Conservation (phyloP, 2,113 vertebrate species). For the Amblyornis subalaris region DNA sequence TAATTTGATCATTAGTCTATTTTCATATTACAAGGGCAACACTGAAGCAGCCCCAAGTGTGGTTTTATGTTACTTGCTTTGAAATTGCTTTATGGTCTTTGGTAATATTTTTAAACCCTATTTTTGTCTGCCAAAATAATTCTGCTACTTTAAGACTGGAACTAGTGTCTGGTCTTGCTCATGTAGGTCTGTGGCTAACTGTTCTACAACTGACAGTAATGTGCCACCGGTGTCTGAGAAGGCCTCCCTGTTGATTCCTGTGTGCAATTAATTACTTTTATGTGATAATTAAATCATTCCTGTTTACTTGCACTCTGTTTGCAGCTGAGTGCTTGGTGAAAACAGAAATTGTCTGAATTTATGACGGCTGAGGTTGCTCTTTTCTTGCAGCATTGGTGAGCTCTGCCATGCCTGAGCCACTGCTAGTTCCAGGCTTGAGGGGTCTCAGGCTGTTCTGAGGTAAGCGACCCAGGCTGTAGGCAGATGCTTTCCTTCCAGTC, state of each 20-base stretch:
- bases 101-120: background rate
- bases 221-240: constrained; percentile 5
- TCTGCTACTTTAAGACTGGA: background rate
- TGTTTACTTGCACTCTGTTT: constrained; percentile 12
- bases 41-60: background rate
- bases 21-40: background rate
- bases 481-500: background rate
- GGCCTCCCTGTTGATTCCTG: background rate
- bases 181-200: background rate
- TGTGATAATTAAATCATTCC: constrained; percentile 21
- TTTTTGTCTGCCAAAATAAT: background rate
- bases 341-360: background rate
- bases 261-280: constrained; percentile 13
- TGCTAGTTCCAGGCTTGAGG: background rate
- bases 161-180: background rate
- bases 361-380: background rate
- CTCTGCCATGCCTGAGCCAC: background rate
- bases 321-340: constrained; percentile 9
- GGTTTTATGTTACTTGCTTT: background rate
- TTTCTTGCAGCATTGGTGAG: background rate
- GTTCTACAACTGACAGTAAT: background rate
- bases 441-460: background rate
- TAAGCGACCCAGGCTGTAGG: fast-evolving
- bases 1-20: background rate
- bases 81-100: background rate